These are phyloP conservation scores for Serrognathus titanus DNA, from an alignment of 2,888 invertebrate genomes.

Conservation along the genomic window DNA sequence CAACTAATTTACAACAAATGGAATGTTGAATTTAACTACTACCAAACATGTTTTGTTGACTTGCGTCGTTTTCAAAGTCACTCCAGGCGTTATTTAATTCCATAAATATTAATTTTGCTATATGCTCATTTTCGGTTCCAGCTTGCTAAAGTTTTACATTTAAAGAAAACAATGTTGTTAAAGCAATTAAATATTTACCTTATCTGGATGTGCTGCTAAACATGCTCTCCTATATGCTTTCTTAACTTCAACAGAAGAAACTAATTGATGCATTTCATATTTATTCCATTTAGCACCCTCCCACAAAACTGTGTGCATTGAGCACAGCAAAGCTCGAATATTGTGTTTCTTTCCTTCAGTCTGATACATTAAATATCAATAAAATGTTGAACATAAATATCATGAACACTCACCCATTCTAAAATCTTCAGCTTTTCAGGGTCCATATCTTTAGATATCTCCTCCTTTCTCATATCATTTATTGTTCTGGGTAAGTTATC, in stretches of 20 bases:
- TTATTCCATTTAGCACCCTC: constrained; percentile 89
- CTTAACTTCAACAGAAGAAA: constrained; percentile 90
- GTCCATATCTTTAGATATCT: constrained; percentile 83
- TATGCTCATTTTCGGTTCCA: constrained; percentile 86
- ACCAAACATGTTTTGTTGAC: constrained; percentile 71
- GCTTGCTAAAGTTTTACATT: constrained; percentile 65
- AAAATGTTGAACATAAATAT: neutral
- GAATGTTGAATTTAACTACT: constrained; percentile 9
- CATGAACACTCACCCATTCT: constrained; percentile 64
- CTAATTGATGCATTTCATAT: constrained; percentile 92
- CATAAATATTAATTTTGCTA: constrained; percentile 97
- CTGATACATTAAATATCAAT: constrained; percentile 48
- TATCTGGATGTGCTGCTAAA: constrained; percentile 97
- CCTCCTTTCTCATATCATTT: constrained; percentile 89
- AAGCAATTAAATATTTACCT: constrained; percentile 58
- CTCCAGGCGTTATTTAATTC: constrained; percentile 99
- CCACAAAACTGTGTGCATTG: constrained; percentile 92
- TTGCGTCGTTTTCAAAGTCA: constrained; percentile 86
- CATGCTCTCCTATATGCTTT: constrained; percentile 94
- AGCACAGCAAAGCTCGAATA: constrained; percentile 91
- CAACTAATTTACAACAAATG: neutral
- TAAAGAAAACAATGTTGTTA: constrained; percentile 1
- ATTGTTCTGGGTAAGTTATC: constrained; percentile 81
- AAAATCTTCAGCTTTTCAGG: constrained; percentile 81
- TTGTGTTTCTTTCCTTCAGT: constrained; percentile 95